Percentiles rank a stretch among this genome's conserved stretches.
Evolutionary conservation across 2,797 vertebrate genomes (phyloP).

Genomic region (Phaenicophaeus curvirostris): DNA sequence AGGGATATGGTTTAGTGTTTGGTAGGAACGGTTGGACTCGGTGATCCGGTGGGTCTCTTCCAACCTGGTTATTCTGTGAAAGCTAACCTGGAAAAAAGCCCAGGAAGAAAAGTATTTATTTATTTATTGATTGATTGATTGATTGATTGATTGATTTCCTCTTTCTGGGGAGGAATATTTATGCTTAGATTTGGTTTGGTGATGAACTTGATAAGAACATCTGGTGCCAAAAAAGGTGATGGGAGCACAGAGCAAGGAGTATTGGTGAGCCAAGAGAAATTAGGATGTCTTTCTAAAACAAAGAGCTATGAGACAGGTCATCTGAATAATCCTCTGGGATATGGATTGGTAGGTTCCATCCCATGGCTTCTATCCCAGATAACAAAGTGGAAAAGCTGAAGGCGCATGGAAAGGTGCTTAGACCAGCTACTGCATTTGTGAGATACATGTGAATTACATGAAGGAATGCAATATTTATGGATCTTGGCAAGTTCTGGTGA

Average conservation of each 20-base stretch:
- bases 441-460: neutral
- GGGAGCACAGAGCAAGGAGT: neutral
- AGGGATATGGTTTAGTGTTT: no score
- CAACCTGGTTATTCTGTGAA: no score
- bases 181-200: neutral
- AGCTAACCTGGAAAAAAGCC: neutral
- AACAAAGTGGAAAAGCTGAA: neutral
- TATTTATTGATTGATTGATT: no score
- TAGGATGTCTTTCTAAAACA: neutral
- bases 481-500: neutral
- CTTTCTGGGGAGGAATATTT: rapidly evolving
- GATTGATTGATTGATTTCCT: no score
- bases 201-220: neutral
- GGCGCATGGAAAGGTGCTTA: neutral
- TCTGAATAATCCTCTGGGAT: neutral
- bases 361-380: neutral
- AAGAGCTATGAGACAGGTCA: neutral
- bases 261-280: neutral
- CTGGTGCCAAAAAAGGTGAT: neutral
- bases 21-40: no score
- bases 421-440: neutral
- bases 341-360: neutral
- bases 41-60: no score
- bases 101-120: rapidly evolving
- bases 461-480: neutral